Evolutionary conservation across 2,113 vertebrate genomes (phyloP), one percentile per base, ranked within the genome.

Genomic region (Microcebus murinus): DNA sequence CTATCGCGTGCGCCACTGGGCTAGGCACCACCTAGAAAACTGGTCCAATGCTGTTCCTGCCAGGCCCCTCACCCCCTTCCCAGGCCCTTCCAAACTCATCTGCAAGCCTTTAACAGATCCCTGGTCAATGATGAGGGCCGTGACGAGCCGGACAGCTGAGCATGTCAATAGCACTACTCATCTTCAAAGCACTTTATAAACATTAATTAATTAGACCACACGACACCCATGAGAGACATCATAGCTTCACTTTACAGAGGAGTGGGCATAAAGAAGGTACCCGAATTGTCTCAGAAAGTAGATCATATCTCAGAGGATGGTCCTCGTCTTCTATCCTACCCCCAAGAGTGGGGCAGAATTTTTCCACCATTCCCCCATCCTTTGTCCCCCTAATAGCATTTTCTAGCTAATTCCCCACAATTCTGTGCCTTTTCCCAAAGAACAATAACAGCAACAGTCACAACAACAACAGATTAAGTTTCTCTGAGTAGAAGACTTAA

Each of bases 401-500:
- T 94, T 87, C 91, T 8, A 63, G 45, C 39, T 71, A 93, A 85
- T 91, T 87, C 93, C 42, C 65, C 80, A 65, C 4, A 1, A 80
- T 83, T 36, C 67, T 68, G 13, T 73, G 90, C 87, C 23, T 65
- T 68, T 94, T 59, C 27, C 95, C 59, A 59, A 96, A 88, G 67
- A 87, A 91, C 34, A 79, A 29, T n/a, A 57, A 34, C 55, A 93
- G 34, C n/a, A 71, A 42, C 8, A 67, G 80, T 68, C 68, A 96
- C 82, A 65, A 63, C 36, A 91, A 82, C 45, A 87, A 91, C 20
- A 31, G 83, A 42, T 86, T 39, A 55, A n/a, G 13, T 89, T 97
- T 84, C 83, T 93, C 86, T 86, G 57, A 94, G 34, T 23, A 76
- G 79, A 86, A 91, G 94, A 96, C 82, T 94, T 96, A 84, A 97